Percentiles rank a stretch among this genome's conserved stretches.
Conservation (phyloP, 1,140 invertebrate genomes). For the Eumaeus atala region DNA sequence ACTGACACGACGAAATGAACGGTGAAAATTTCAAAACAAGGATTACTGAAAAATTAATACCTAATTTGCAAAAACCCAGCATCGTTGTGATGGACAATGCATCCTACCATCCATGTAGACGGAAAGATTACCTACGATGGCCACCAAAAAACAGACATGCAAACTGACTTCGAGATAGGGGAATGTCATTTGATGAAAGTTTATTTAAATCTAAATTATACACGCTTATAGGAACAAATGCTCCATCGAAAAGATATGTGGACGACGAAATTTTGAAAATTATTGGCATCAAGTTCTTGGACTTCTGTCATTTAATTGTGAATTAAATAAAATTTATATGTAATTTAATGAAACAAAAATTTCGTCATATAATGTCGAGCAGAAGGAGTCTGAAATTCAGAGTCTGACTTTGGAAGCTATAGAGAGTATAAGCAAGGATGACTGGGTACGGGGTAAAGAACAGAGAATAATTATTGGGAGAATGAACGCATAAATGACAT, state of each 20-base stretch:
- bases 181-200: too few species aligned
- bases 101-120: background rate
- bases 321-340: conserved; percentile 17
- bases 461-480: too few species aligned
- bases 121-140: conserved; percentile 10
- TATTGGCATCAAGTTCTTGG: too few species aligned
- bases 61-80: conserved; percentile 19
- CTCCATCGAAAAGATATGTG: too few species aligned
- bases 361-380: conserved; percentile 8
- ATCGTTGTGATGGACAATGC: background rate
- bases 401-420: conserved; percentile 1
- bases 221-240: background rate
- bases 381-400: background rate
- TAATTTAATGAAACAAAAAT: background rate
- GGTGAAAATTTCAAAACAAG: conserved; percentile 26
- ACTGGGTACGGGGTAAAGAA: too few species aligned
- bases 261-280: too few species aligned
- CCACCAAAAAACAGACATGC: conserved; percentile 15
- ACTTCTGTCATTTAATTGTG: conserved; percentile 15
- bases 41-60: conserved; percentile 23
- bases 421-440: background rate
- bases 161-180: too few species aligned
- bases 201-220: too few species aligned
- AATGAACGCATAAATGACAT: too few species aligned
- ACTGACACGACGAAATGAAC: conserved; percentile 32